Base-by-base conservation (phyloP, 2,888 invertebrate species). In the Cristatella mucedo region DNA sequence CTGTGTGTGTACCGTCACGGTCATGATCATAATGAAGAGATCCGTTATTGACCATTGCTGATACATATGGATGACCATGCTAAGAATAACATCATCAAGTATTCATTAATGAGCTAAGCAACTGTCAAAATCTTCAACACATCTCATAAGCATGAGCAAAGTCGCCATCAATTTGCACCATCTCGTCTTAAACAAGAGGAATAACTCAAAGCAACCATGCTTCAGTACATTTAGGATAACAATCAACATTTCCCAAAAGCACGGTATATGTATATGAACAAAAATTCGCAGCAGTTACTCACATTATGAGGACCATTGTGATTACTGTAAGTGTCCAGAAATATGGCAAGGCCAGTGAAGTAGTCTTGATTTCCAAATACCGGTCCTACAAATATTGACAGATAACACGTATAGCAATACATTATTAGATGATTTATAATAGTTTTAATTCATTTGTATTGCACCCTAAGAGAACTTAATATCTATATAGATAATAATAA, bases 291-390 rank as follows among this genome's bases (percentile, higher is more conserved):
- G n/a, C n/a, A n/a, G n/a, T 9, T 19, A 70, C 78, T 75, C 69
- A 93, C 93, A 72, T 89, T 89, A 62, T 97, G 95, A 15, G 85
- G 84, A 4, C 93, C 95, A 71, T 97, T 95, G 56, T 97, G 93
- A 66, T 99, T 99, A 66, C 89, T 93, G 64, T 97, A 99, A 0
- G 97, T 97, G 58, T 99, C 97, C 45, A 97, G 68, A 59, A 97
- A 82, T 26, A 99, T 74, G 3, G 81, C 87, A 26, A 99, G 70
- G 0, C 97, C 73, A 80, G 49, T 77, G 68, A 91, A 97, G 57
- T 74, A 77, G 64, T 99, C 89, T 57, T 77, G 80, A 63, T 80
- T 89, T 13, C 97, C 97, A 70, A 97, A 97, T 3, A 97, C 89
- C 0, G 81, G 77, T 0, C 97, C 97, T 63, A 24, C 36, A 38